A percentile compares a stretch with the other conserved stretches of the same genome.
These are phyloP conservation scores for Triplophysa dalaica DNA, from an alignment of 2,113 vertebrate genomes.

Conservation along the genomic window DNA sequence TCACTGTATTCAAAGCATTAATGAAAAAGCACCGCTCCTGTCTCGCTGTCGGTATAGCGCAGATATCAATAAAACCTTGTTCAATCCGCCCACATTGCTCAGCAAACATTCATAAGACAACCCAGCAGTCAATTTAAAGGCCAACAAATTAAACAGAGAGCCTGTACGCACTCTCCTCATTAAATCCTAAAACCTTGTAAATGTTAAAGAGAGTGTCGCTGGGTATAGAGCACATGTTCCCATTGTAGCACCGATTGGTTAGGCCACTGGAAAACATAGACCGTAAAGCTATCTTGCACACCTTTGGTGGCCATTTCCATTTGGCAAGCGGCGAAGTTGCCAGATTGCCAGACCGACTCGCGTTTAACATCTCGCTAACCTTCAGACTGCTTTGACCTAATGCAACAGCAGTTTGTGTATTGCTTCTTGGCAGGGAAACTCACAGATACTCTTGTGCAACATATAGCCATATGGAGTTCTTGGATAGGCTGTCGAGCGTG, in stretches of 20 bases:
- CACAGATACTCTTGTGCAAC: constrained; percentile 11
- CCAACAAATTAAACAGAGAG: constrained; percentile 51
- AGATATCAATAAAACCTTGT: constrained; percentile 51
- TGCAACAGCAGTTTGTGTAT: constrained; percentile 39
- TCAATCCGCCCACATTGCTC: constrained; percentile 3
- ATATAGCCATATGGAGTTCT: constrained; percentile 44
- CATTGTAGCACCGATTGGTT: constrained; percentile 37
- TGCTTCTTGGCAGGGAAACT: constrained; percentile 40
- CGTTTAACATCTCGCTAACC: constrained; percentile 46
- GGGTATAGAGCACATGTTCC: constrained; percentile 30
- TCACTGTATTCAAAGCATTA: constrained; percentile 49
- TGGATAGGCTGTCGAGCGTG: constrained; percentile 22
- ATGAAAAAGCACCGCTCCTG: constrained; percentile 31
- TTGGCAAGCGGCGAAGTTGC: constrained; percentile 44
- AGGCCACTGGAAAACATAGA: constrained; percentile 7
- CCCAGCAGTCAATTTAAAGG: constrained; percentile 49
- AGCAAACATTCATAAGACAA: constrained; percentile 42
- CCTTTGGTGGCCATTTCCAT: constrained; percentile 44
- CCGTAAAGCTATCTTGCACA: constrained; percentile 24
- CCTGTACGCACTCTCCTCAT: constrained; percentile 17
- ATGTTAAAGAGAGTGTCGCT: constrained; percentile 27
- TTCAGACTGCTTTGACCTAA: constrained; percentile 50
- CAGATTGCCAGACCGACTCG: constrained; percentile 49
- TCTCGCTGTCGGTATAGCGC: constrained; percentile 49
- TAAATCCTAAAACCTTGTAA: constrained; percentile 42